Evolutionary conservation across 2,113 vertebrate genomes (phyloP), one percentile per base, ranked within the genome.

Genomic region (Nothobranchius kuhntae): DNA sequence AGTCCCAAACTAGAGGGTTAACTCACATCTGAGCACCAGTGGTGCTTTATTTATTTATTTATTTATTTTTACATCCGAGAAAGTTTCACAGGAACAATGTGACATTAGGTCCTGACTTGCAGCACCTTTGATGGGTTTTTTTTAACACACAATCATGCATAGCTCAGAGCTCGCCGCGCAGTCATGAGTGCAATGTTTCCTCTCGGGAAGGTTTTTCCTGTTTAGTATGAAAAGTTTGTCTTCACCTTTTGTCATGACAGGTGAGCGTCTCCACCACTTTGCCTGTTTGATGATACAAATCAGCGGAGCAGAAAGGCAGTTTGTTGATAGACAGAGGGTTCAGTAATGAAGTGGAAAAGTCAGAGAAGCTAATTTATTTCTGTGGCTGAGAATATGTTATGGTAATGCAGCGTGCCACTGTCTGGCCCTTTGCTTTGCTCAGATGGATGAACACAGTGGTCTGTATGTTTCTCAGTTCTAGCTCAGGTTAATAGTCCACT

Each of bases 401-500:
- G 71, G 67, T 87, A 85, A 82, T 86, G 54, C 26, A 68, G 57
- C 53, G 53, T 80, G 79, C 65, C 81, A 66, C 73, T 59, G 62
- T 76, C 62, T 76, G 62, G 61, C 46, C 64, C 73, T 61, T 66
- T 65, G 42, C 48, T 77, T 80, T 17, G 60, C 73, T 74, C 54
- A 75, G 68, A 80, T 68, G 73, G 70, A 80, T 71, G 75, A 83
- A 75, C 57, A 54, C 48, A 48, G 53, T 50, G 44, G 77, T 70
- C 75, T 76, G 45, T 82, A 58, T 59, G 69, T 80, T 85, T 84
- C 82, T 85, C 55, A 68, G 42, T 61, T 61, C 64, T 62, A 46
- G 47, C 46, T 36, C 71, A 81, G 80, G 87, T 87, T 82, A 84
- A 90, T 84, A 72, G 74, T 63, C 61, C 61, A 30, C 69, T 53